Evolutionary conservation across 2,113 vertebrate genomes (phyloP).

Genomic region (Nesogale talazaci): DNA sequence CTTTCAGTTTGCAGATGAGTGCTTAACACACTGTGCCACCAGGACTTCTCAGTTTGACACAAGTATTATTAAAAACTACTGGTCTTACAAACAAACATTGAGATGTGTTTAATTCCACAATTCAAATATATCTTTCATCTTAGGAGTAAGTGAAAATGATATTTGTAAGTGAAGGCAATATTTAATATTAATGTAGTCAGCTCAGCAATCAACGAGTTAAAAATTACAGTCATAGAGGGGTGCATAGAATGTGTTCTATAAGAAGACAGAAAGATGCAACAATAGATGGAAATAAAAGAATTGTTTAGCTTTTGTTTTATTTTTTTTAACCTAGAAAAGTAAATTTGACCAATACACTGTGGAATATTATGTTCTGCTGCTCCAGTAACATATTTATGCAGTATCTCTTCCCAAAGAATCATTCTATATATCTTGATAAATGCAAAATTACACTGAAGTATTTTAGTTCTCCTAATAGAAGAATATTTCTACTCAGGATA

Average conservation of each 20-base stretch:
- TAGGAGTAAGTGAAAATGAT: not conserved
- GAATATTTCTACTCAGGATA: not conserved
- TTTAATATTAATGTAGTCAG: not conserved
- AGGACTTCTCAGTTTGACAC: no score
- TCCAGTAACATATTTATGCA: not conserved
- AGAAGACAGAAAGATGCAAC: not conserved
- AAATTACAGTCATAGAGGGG: slow-evolving; percentile 26
- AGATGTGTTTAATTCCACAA: not conserved
- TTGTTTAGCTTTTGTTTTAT: no score
- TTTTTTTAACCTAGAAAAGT: not conserved
- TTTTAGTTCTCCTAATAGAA: not conserved
- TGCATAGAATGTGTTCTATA: not conserved
- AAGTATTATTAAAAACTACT: slow-evolving; percentile 20
- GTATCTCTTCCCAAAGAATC: not conserved
- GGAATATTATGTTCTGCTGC: not conserved
- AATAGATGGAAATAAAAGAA: not conserved
- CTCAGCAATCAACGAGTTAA: not conserved
- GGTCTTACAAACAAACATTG: not conserved
- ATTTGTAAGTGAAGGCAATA: not conserved
- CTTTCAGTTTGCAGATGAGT: no score
- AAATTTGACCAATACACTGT: not conserved
- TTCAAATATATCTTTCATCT: slow-evolving; percentile 25
- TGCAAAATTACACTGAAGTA: slow-evolving; percentile 27
- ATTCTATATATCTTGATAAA: not conserved
- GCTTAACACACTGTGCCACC: no score